Evolutionary conservation across 2,113 vertebrate species (phyloP).

Genomic region (Chaenocephalus aceratus): DNA sequence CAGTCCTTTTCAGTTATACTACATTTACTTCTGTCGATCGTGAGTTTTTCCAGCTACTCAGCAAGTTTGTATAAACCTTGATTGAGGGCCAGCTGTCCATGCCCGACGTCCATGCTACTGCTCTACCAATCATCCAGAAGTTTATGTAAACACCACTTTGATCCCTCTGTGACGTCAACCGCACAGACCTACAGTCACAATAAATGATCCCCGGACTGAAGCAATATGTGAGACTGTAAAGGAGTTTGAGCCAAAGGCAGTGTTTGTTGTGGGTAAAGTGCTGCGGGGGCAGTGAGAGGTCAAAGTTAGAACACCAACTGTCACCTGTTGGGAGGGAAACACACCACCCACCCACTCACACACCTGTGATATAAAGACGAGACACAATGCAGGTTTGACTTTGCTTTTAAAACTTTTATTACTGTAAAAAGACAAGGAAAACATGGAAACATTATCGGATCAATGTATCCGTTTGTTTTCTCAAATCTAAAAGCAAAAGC

Average conservation of each 20-base stretch:
- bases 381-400: background rate
- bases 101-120: constrained; percentile 23
- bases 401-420: constrained; percentile 52
- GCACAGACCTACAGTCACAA: constrained; percentile 19
- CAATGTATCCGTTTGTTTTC: background rate
- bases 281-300: constrained; percentile 49
- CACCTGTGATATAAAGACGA: constrained; percentile 30
- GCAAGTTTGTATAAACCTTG: constrained; percentile 6
- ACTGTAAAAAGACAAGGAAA: constrained; percentile 1
- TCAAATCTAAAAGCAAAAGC: background rate
- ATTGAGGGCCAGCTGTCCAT: constrained; percentile 36
- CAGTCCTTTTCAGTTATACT: background rate
- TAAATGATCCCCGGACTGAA: constrained; percentile 50
- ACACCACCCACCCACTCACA: constrained; percentile 38
- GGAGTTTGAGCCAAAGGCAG: constrained; percentile 35
- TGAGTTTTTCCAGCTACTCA: background rate
- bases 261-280: constrained; percentile 59
- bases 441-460: too few relatives aligned
- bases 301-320: constrained; percentile 58
- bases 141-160: constrained; percentile 51
- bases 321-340: constrained; percentile 52
- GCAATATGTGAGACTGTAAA: constrained; percentile 2
- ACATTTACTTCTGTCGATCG: constrained; percentile 1
- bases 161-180: constrained; percentile 49
- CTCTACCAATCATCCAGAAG: constrained; percentile 33